Evolutionary conservation across 2,113 vertebrate species (phyloP).

Genomic region (Microcebus ravelobensis): DNA sequence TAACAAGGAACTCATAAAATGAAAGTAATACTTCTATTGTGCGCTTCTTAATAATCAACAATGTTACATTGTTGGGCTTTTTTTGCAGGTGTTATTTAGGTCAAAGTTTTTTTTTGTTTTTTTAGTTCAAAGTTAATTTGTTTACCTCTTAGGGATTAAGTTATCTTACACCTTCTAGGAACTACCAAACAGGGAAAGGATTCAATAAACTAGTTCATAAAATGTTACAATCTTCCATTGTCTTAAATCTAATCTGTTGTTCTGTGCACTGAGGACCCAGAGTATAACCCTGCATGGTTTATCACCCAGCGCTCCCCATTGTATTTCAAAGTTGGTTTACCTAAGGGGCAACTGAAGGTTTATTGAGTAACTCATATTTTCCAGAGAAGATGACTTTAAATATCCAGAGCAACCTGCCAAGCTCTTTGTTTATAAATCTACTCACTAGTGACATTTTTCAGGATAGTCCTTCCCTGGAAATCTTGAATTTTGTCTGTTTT

Average conservation of each 20-base stretch:
- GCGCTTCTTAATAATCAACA: background rate
- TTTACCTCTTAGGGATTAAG: background rate
- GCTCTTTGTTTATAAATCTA: background rate
- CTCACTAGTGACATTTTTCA: background rate
- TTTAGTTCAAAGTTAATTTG: background rate
- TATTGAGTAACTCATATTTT: constrained; percentile 4
- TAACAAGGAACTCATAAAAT: background rate
- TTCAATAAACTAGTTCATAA: background rate
- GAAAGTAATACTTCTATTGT: background rate
- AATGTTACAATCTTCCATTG: background rate
- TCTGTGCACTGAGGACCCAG: background rate
- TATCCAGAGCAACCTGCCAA: background rate
- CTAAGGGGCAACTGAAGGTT: background rate
- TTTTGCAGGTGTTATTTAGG: constrained; percentile 17
- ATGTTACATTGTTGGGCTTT: background rate
- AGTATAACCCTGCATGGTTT: background rate
- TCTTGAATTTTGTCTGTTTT: background rate
- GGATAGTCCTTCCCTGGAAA: background rate
- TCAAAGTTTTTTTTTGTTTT: background rate
- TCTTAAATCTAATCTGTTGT: background rate
- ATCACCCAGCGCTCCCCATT: background rate
- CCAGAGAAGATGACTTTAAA: constrained; percentile 3
- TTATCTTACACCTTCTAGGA: background rate
- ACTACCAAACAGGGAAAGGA: background rate
- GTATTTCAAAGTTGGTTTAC: constrained; percentile 3